A percentile compares a stretch with the other conserved stretches of the same genome.
Conservation (phyloP, 2,797 vertebrate species). For the Cirrhinus mrigala region DNA sequence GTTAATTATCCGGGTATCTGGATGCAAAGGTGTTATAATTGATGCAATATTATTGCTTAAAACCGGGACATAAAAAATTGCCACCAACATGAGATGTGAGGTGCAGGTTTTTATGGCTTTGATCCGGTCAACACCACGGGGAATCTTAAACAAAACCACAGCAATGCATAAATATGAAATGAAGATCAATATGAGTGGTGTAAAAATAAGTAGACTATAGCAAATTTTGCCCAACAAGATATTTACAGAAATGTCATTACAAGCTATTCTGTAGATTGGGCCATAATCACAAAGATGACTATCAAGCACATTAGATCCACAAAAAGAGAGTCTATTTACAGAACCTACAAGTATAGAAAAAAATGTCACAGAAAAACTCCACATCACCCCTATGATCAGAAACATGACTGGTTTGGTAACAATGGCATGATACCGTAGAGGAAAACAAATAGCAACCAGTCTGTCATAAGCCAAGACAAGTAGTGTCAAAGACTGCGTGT, state of each 20-base stretch:
- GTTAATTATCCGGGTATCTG: constrained; percentile 69
- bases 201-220: constrained; percentile 12
- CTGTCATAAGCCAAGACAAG: too few relatives aligned
- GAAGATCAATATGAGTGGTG: constrained; percentile 64
- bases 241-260: constrained; percentile 63
- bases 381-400: too few relatives aligned
- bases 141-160: constrained; percentile 60
- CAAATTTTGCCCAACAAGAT: background rate
- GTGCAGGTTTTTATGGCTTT: constrained; percentile 70
- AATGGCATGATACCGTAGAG: too few relatives aligned
- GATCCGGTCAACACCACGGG: constrained; percentile 53
- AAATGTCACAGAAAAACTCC: too few relatives aligned
- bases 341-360: too few relatives aligned
- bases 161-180: constrained; percentile 65
- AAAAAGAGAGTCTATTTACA: too few relatives aligned
- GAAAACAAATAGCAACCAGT: too few relatives aligned
- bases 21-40: constrained; percentile 53
- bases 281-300: constrained; percentile 71
- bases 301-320: background rate
- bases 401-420: too few relatives aligned
- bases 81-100: constrained; percentile 70
- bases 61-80: constrained; percentile 65
- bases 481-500: too few relatives aligned
- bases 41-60: constrained; percentile 58
- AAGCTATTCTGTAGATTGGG: constrained; percentile 63